Base-by-base conservation (phyloP, 2,113 vertebrate species). In the human (Homo sapiens) region DNA sequence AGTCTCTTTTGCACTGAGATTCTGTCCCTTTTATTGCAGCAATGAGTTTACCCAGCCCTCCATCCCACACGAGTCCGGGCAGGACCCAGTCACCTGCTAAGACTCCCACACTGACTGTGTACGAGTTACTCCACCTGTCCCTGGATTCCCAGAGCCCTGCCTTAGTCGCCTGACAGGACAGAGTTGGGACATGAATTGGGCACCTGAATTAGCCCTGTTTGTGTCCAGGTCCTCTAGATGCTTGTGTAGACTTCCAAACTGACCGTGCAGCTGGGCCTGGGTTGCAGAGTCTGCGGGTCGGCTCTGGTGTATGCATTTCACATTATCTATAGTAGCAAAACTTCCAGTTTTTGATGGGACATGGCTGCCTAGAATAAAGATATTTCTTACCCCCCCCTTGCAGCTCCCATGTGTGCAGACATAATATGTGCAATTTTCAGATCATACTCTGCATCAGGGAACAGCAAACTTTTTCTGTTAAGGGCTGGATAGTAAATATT, bases 111-210 rank as follows among this genome's bases (percentile, higher is more conserved):
- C 40, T 50, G 17, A 72, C 2, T 64, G 61, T 14, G 61, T 32
- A 64, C 27, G 27, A 32, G 1, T 38, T 6, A 0, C 35, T 82
- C 40, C 0, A 1, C 17, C 11, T 12, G 23, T 13, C 10, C 20
- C 25, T 72, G 75, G 32, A 10, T 30, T 70, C 50, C 45, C 27
- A 20, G 40, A 17, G 72, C 30, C 45, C 59, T 68, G n/a, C 38
- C 52, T 50, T 35, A 6, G 22, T 35, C 16, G 3, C 23, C 52
- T 61, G 90, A 48, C 12, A 32, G 57, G 20, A 66, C 50, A 48
- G 11, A 72, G 20, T 6, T 12, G 17, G 5, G 30, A 55, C 0
- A 11, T 23, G 23, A 59, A 16, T 38, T 50, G 40, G 64, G 32
- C 5, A 40, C 7, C 5, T 38, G 64, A 32, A 14, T 57, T 79